Conservation (phyloP, 2,113 vertebrate genomes). For the Oryctolagus cuniculus region DNA sequence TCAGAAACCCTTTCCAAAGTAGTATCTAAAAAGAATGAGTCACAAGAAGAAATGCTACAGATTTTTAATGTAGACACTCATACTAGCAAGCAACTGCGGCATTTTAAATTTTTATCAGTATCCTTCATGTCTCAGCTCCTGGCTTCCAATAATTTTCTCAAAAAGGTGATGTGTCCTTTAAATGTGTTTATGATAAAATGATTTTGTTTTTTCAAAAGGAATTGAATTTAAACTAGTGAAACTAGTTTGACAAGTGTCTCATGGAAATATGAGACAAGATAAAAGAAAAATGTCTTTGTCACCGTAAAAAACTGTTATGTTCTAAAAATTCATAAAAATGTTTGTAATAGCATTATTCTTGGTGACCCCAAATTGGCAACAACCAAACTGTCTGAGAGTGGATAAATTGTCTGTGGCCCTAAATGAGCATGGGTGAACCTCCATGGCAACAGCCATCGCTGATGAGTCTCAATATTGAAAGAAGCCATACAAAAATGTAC, state of each 20-base stretch:
- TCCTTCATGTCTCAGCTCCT: slow-evolving; percentile 96
- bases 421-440: background rate
- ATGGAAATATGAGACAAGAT: background rate
- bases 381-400: background rate
- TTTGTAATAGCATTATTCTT: background rate
- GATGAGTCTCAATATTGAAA: background rate
- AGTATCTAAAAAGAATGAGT: slow-evolving; percentile 68
- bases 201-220: slow-evolving; percentile 39
- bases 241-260: background rate
- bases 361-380: background rate
- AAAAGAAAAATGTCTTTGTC: background rate
- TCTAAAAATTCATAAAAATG: too few species aligned
- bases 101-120: slow-evolving; percentile 95
- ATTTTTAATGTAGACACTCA: slow-evolving; percentile 93
- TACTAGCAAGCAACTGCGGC: slow-evolving; percentile 94
- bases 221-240: background rate
- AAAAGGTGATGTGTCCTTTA: slow-evolving; percentile 89
- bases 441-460: background rate
- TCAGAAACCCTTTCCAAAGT: slow-evolving; percentile 85
- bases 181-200: background rate
- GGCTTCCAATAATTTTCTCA: slow-evolving; percentile 91
- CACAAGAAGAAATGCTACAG: slow-evolving; percentile 85
- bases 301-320: fast-evolving
- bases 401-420: background rate
- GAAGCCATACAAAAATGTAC: background rate